These are phyloP conservation scores for Zaprionus bogoriensis DNA, from an alignment of 2,888 invertebrate genomes.

Conservation along the genomic window DNA sequence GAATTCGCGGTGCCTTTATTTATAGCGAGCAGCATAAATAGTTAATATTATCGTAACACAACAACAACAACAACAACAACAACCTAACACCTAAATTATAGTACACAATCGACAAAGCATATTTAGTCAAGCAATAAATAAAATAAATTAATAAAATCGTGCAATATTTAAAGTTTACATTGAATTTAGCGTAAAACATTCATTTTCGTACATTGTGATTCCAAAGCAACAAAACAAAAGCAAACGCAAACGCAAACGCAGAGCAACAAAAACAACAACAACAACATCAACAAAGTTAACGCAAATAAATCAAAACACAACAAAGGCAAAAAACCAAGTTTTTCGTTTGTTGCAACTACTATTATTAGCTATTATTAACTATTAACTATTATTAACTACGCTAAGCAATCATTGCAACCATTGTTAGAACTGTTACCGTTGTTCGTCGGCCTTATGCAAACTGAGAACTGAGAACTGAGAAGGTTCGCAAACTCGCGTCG, in stretches of 20 bases:
- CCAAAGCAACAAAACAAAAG: conserved; percentile 31
- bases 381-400: conserved; percentile 20
- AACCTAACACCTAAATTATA: conserved; percentile 18
- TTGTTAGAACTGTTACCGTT: conserved; percentile 42
- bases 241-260: too few relatives aligned
- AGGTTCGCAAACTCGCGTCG: conserved; percentile 9
- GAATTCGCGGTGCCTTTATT: conserved; percentile 82
- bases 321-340: conserved; percentile 9
- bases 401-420: conserved; percentile 34
- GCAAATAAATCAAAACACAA: conserved; percentile 63
- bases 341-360: conserved; percentile 45
- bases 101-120: conserved; percentile 38
- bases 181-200: conserved; percentile 44
- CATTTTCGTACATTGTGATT: conserved; percentile 61
- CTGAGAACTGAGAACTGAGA: neutral
- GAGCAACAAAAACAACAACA: conserved; percentile 4
- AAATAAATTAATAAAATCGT: too few relatives aligned
- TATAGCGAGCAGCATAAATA: conserved; percentile 75
- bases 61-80: conserved; percentile 11
- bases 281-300: conserved; percentile 33
- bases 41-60: conserved; percentile 24
- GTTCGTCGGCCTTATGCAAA: conserved; percentile 19
- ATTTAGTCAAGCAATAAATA: conserved; percentile 68
- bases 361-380: too few relatives aligned
- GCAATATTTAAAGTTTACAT: conserved; percentile 77